phyloP scores from a whole-genome alignment of 2,113 vertebrate genomes.

The Tyto alba region DNA sequence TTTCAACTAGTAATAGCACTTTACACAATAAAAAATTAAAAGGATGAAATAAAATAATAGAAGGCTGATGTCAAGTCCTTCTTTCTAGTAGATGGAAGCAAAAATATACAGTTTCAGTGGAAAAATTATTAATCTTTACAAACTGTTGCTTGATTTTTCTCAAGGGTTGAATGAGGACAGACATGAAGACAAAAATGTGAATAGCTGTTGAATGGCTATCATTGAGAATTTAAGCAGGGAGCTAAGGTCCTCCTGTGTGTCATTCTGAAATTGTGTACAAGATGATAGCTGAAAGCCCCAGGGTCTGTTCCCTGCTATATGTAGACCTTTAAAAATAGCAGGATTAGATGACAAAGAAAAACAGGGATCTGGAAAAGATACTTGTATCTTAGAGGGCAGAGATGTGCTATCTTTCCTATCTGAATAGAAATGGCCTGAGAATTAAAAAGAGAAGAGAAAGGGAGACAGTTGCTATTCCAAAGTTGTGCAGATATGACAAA shows the following conservation, averaged over 20 bases:
- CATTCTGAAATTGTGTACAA: neutral
- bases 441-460: neutral
- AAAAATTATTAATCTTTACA: neutral
- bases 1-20: neutral
- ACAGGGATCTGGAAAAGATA: neutral
- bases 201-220: neutral
- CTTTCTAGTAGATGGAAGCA: neutral
- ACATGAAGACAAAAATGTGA: neutral
- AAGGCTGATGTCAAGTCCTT: neutral
- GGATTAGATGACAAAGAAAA: neutral
- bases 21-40: neutral
- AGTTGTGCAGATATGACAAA: neutral
- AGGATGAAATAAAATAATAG: neutral
- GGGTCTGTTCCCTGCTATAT: neutral
- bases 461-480: neutral
- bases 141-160: neutral
- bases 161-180: neutral
- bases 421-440: neutral
- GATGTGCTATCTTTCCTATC: neutral
- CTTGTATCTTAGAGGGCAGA: neutral
- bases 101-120: neutral
- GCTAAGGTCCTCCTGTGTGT: neutral
- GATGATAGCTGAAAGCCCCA: neutral
- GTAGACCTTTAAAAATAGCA: neutral
- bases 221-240: neutral